Conservation (phyloP, 1,140 invertebrate species). For the Cataglyphis hispanica region DNA sequence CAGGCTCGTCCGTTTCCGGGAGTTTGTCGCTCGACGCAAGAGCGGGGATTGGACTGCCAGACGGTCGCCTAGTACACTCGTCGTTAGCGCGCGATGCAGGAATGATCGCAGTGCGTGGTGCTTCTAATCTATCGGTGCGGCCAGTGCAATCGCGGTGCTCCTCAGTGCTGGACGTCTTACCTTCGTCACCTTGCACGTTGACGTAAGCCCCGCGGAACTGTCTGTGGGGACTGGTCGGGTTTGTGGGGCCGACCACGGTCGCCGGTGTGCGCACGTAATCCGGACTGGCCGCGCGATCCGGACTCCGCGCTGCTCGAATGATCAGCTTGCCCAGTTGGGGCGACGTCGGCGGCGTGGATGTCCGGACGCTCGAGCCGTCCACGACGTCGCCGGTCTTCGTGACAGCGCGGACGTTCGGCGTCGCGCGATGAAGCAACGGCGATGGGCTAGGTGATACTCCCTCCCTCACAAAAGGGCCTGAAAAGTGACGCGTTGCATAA, state of each 20-base stretch:
- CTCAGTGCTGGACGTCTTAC: slow-evolving; percentile 86
- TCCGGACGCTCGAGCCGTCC: slow-evolving; percentile 79
- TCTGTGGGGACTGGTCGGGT: slow-evolving; percentile 81
- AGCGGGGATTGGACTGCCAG: neutral
- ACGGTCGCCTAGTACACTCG: neutral
- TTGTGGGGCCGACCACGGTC: slow-evolving; percentile 88
- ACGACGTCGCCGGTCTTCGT: slow-evolving; percentile 80
- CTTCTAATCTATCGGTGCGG: slow-evolving; percentile 80
- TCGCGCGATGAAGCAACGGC: slow-evolving; percentile 83
- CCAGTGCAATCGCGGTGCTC: slow-evolving; percentile 78
- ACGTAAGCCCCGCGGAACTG: slow-evolving; percentile 89
- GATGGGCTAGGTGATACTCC: slow-evolving; percentile 83
- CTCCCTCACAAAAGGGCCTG: slow-evolving; percentile 85
- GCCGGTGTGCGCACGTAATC: slow-evolving; percentile 89
- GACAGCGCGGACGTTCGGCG: slow-evolving; percentile 83
- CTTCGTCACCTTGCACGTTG: slow-evolving; percentile 90
- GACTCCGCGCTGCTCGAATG: slow-evolving; percentile 88
- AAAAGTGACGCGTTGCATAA: neutral
- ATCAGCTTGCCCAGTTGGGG: slow-evolving; percentile 88
- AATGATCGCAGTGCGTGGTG: slow-evolving; percentile 62
- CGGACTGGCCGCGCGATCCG: slow-evolving; percentile 87
- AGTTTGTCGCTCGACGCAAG: slow-evolving; percentile 60
- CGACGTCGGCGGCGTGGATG: slow-evolving; percentile 71
- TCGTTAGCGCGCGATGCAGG: slow-evolving; percentile 50
- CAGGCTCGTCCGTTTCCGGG: neutral